phyloP scores from a whole-genome alignment of 2,888 invertebrate genomes.

The Caenorhabditis becei region DNA sequence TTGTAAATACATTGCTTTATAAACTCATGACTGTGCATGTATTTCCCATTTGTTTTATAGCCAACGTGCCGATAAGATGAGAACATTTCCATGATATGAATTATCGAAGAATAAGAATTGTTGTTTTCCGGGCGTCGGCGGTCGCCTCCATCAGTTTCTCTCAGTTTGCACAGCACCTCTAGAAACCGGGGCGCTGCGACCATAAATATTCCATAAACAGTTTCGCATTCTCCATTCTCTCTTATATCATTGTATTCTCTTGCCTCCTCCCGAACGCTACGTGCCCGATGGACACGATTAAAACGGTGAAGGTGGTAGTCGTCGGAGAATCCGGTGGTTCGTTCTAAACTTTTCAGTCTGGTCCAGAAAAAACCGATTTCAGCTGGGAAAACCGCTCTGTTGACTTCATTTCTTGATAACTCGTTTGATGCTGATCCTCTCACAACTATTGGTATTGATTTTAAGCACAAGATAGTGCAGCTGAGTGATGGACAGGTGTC shows the following conservation, averaged over 20 bases:
- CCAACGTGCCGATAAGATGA: constrained; percentile 18
- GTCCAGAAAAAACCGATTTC: constrained; percentile 4
- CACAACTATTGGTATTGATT: constrained; percentile 72
- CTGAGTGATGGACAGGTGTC: constrained; percentile 64
- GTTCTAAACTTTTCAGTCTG: neutral
- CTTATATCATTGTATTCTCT: constrained; percentile 9
- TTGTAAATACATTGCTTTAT: neutral
- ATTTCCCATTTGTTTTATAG: neutral
- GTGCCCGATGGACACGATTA: constrained; percentile 54
- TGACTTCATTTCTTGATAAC: constrained; percentile 65
- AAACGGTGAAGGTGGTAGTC: constrained; percentile 67
- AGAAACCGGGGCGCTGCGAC: constrained; percentile 11
- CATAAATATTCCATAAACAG: constrained; percentile 48
- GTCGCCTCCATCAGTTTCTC: constrained; percentile 16
- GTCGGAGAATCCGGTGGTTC: constrained; percentile 68
- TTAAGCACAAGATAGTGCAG: constrained; percentile 67
- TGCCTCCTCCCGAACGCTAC: neutral
- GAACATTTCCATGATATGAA: constrained; percentile 32
- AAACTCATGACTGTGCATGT: neutral
- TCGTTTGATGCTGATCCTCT: constrained; percentile 63
- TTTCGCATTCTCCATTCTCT: constrained; percentile 16
- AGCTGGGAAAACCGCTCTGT: constrained; percentile 71
- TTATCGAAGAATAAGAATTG: constrained; percentile 15
- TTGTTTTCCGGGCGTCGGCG: constrained; percentile 16
- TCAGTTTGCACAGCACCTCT: constrained; percentile 27